phyloP scores from a whole-genome alignment of 1,140 invertebrate species.

The Camponotus vicinus region DNA sequence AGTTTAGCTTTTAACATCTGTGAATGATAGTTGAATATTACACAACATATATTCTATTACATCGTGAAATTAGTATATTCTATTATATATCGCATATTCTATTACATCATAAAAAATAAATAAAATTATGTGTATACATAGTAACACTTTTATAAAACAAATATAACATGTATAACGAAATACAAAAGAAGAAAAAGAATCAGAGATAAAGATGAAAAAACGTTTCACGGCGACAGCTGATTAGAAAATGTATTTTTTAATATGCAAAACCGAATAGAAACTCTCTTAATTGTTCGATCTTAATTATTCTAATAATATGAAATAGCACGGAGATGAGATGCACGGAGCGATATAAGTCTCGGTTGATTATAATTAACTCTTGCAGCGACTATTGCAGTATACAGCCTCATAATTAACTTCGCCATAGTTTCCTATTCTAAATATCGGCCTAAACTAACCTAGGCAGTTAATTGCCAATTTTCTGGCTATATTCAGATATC shows the following conservation, averaged over 20 bases:
- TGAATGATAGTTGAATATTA: too few relatives aligned
- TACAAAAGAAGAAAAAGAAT: neutral
- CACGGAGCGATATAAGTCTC: neutral
- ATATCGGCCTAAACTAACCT: constrained; percentile 19
- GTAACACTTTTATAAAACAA: too few relatives aligned
- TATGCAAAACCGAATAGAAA: neutral
- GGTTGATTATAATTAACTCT: constrained; percentile 27
- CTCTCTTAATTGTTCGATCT: neutral
- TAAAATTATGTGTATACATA: too few relatives aligned
- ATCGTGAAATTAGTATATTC: too few relatives aligned
- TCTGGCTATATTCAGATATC: constrained; percentile 26
- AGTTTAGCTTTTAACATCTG: too few relatives aligned
- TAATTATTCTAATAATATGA: neutral
- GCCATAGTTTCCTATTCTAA: constrained; percentile 33
- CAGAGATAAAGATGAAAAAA: neutral
- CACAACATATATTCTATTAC: too few relatives aligned
- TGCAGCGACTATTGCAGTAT: neutral
- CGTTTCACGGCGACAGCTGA: neutral
- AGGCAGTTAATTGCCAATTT: constrained; percentile 45
- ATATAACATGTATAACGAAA: too few relatives aligned
- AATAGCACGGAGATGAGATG: neutral
- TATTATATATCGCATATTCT: too few relatives aligned
- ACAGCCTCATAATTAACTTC: constrained; percentile 10
- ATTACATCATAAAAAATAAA: too few relatives aligned
- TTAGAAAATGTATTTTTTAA: neutral